Conservation (phyloP, 2,113 vertebrate genomes). For the Rafetus swinhoei region DNA sequence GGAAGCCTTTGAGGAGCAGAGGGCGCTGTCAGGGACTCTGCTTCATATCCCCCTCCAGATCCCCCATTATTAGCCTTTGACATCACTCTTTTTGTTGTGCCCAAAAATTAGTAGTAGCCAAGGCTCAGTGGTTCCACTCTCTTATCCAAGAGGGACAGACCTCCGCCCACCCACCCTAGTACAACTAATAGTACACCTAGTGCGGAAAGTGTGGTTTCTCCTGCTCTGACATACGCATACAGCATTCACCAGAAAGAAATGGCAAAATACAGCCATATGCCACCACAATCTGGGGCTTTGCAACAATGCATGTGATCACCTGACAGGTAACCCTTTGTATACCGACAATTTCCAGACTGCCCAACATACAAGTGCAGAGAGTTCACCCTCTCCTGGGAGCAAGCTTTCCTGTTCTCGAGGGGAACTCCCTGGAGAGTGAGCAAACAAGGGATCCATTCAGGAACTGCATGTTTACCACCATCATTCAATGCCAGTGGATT, state of each 20-base stretch:
- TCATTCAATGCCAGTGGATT: not conserved
- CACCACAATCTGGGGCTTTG: not conserved
- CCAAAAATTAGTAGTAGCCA: not conserved
- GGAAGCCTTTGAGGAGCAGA: not conserved
- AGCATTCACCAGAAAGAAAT: not conserved
- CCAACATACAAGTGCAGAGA: not conserved
- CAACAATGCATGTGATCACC: not conserved
- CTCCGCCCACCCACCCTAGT: not conserved
- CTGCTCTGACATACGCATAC: not conserved
- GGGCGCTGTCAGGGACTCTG: not conserved
- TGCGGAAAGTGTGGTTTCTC: not conserved
- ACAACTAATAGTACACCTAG: not conserved
- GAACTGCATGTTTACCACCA: accelerated
- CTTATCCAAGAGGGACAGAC: not conserved
- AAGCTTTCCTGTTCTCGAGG: not conserved
- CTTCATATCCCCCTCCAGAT: not conserved
- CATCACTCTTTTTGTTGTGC: not conserved
- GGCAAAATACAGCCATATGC: not conserved
- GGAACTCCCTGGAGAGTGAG: not conserved
- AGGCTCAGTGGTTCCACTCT: not conserved
- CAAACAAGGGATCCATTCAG: not conserved
- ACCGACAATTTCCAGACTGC: not conserved
- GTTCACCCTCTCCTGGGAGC: not conserved
- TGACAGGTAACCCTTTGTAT: not conserved
- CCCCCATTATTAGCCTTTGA: not conserved